Evolutionary conservation across 2,113 vertebrate species (phyloP).

Genomic region (Periophthalmodon schlosseri): DNA sequence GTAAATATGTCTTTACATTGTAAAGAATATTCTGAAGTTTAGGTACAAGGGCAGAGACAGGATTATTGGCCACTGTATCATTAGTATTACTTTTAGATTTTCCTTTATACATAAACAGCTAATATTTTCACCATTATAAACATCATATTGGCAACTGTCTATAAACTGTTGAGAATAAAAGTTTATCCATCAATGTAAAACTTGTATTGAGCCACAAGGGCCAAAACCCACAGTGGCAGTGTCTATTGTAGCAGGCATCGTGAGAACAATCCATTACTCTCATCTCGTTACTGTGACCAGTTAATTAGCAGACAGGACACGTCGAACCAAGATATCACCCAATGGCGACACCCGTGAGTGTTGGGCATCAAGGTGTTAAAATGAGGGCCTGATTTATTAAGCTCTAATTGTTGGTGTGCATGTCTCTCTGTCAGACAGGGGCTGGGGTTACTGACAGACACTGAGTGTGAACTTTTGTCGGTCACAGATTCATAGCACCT

Average conservation of each 20-base stretch:
- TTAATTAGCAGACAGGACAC: conserved; percentile 43
- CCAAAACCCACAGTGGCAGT: not conserved
- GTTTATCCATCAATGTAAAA: not conserved
- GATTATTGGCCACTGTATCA: too few relatives aligned
- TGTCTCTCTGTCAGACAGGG: conserved; percentile 70
- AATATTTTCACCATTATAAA: not conserved
- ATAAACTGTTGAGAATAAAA: not conserved
- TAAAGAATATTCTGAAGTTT: too few relatives aligned
- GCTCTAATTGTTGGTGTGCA: conserved; percentile 81
- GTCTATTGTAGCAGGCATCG: not conserved
- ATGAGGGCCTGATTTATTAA: conserved; percentile 77
- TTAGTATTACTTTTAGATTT: not conserved
- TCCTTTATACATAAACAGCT: not conserved
- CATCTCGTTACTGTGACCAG: not conserved
- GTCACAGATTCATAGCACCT: conserved; percentile 67
- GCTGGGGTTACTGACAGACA: conserved; percentile 76
- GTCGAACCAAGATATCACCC: conserved; percentile 45
- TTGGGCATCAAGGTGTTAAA: conserved; percentile 72
- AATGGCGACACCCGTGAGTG: conserved; percentile 27
- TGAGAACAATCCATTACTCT: not conserved
- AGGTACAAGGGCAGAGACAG: too few relatives aligned
- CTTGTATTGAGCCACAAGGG: not conserved
- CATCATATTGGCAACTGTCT: not conserved
- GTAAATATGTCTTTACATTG: too few relatives aligned
- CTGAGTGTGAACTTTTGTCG: conserved; percentile 82